phyloP scores from a whole-genome alignment of 2,113 vertebrate species.

The Rhynchopsitta pachyrhyncha region DNA sequence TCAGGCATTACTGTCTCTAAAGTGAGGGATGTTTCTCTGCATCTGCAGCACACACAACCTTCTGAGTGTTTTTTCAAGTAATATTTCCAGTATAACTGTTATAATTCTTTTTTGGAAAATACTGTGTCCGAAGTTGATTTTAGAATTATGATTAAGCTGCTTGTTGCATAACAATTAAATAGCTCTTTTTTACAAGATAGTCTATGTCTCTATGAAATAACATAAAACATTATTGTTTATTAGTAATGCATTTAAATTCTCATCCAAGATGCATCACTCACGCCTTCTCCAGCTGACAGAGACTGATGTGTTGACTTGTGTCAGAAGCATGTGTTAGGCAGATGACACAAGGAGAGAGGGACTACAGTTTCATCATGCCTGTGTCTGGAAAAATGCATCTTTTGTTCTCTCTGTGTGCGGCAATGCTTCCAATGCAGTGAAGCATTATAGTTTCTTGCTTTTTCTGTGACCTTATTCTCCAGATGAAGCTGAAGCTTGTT shows the following conservation, averaged over 20 bases:
- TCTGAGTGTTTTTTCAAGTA: background rate
- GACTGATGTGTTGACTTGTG: background rate
- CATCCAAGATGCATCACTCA: background rate
- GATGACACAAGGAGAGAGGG: background rate
- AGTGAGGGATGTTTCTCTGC: background rate
- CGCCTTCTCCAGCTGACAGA: background rate
- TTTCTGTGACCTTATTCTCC: background rate
- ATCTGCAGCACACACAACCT: rapidly evolving
- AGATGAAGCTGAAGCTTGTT: background rate
- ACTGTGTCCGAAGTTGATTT: background rate
- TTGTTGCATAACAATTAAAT: background rate
- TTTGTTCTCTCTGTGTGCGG: background rate
- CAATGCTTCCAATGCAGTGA: background rate
- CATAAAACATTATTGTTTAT: background rate
- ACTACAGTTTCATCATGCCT: background rate
- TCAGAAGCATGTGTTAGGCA: background rate
- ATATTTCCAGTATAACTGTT: background rate
- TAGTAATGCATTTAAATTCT: background rate
- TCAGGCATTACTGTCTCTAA: background rate
- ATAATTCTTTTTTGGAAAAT: background rate
- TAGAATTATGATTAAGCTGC: background rate
- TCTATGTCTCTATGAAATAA: background rate
- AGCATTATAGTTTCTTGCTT: background rate
- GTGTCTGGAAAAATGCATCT: background rate
- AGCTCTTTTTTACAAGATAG: background rate